These are phyloP conservation scores for Sebastes umbrosus DNA, from an alignment of 2,797 vertebrate species.

Conservation along the genomic window DNA sequence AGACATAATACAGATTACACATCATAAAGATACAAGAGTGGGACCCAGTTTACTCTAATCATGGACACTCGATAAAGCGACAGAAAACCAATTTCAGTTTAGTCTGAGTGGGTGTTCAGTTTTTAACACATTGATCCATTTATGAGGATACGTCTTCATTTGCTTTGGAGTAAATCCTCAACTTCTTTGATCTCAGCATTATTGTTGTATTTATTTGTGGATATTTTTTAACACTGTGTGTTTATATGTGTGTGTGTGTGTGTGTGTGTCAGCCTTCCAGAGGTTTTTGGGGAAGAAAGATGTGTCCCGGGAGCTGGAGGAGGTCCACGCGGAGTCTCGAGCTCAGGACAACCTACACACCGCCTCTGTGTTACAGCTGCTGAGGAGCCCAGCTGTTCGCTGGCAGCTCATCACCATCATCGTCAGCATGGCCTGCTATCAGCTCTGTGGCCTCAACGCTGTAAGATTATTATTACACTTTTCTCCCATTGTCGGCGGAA, in stretches of 20 bases:
- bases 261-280: slow-evolving; percentile 85
- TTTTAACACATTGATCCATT: background rate
- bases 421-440: slow-evolving; percentile 92
- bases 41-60: background rate
- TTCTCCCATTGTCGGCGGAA: background rate
- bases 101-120: background rate
- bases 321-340: slow-evolving; percentile 84
- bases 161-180: background rate
- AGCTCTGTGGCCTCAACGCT: slow-evolving; percentile 94
- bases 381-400: slow-evolving; percentile 77
- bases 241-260: slow-evolving; percentile 6
- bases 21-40: background rate
- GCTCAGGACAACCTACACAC: slow-evolving; percentile 80
- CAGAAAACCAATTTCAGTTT: background rate
- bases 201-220: background rate
- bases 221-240: background rate
- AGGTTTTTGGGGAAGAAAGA: slow-evolving; percentile 89
- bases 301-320: slow-evolving; percentile 88
- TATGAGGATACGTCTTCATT: background rate
- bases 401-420: slow-evolving; percentile 90
- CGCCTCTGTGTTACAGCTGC: slow-evolving; percentile 82
- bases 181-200: slow-evolving; percentile 16
- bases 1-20: background rate
- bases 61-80: background rate
- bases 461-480: slow-evolving; percentile 77